These are phyloP conservation scores for Epistrophe grossulariae DNA, from an alignment of 2,888 invertebrate genomes.

Conservation along the genomic window DNA sequence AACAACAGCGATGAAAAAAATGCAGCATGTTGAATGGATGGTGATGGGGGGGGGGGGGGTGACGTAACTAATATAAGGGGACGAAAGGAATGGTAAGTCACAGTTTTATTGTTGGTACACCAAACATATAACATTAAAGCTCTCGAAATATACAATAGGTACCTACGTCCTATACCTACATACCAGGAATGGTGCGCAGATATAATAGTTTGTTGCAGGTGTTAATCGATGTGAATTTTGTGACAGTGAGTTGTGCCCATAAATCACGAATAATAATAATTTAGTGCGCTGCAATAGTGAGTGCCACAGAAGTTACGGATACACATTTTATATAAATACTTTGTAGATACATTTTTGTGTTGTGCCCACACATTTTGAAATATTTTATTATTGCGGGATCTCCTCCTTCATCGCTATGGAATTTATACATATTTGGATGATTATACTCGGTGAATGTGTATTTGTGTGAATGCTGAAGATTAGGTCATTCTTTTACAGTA, in stretches of 20 bases:
- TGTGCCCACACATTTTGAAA: slow-evolving; percentile 23
- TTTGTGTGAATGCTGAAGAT: slow-evolving; percentile 2
- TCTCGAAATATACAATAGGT: neutral
- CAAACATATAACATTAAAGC: slow-evolving; percentile 7
- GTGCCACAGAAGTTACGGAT: neutral
- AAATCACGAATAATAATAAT: slow-evolving; percentile 73
- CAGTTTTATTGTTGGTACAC: neutral
- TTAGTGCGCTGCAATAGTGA: slow-evolving; percentile 40
- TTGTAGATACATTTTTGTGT: neutral
- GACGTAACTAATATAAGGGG: neutral
- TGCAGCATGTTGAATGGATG: neutral
- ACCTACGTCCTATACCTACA: neutral
- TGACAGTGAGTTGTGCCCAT: slow-evolving; percentile 71
- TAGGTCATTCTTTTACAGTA: neutral
- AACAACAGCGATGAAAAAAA: slow-evolving; percentile 57
- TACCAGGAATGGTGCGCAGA: slow-evolving; percentile 2
- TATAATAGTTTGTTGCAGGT: slow-evolving; percentile 52
- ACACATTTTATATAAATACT: neutral
- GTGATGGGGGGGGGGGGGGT: neutral
- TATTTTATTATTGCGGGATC: slow-evolving; percentile 7
- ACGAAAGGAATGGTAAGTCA: neutral
- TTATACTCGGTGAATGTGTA: neutral
- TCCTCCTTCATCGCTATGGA: slow-evolving; percentile 25
- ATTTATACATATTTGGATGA: slow-evolving; percentile 9
- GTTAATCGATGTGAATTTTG: slow-evolving; percentile 72